Base-by-base conservation (phyloP, 2,797 vertebrate species). In the Hemibagrus guttatus region DNA sequence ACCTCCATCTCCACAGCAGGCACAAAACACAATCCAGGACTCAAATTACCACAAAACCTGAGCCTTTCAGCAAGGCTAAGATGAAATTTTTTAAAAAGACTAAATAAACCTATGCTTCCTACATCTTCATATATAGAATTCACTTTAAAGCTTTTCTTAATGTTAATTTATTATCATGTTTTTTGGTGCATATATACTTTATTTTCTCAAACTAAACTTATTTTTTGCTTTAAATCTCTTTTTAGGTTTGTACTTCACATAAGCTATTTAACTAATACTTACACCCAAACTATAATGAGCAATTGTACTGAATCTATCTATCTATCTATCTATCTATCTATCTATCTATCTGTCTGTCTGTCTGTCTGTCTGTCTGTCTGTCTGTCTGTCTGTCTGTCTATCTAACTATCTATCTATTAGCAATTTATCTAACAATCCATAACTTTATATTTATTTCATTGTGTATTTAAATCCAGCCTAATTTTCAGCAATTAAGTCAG, bases 1-100 rank as follows among this genome's bases (percentile, higher is more conserved):
- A 78, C 88, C 68, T 83, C 69, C 9, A 79, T 80, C 35, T 80
- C 35, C 21, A 59, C 56, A 81, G 78, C 21, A 81, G 23, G 56
- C 58, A 46, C 58, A 42, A n/a, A 9, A 81, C 59, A 21, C 31
- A 2, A 63, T 56, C 75, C 52, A 78, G 52, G 8, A 46, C 83
- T 87, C 79, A 39, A 59, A 59, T n/a, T 59, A 79, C 54, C 54
- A 35, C 52, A 79, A 39, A 39, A 42, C n/a, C 14, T 28, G n/a
- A 28, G 72, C 49, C 49, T 75, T 75, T 78, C 74, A 56, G 28
- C 2, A 78, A 78, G n/a, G n/a, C 72, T 13, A 3, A 17, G 46
- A 17, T 78, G 17, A 78, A 78, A 78, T 21, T 1, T 17, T 76
- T 54, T 76, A 54, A 19, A 54, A 31, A n/a, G n/a, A 76, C n/a